phyloP scores from a whole-genome alignment of 1,140 invertebrate species.

The Ceratina australensis region DNA sequence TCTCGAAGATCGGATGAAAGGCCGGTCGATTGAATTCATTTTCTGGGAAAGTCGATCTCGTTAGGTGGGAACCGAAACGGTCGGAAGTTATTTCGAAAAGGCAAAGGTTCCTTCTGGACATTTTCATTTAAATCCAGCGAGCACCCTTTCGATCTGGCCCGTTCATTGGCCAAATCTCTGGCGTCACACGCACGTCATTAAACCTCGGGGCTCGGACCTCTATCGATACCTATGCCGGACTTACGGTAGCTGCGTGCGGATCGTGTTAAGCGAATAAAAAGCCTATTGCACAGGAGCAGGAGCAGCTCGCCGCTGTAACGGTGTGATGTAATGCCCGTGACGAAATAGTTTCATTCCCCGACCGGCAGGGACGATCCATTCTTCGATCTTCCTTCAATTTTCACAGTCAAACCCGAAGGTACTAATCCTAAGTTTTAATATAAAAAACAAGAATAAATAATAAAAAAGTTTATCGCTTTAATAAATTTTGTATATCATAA shows the following conservation, averaged over 20 bases:
- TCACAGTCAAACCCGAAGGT: too few relatives aligned
- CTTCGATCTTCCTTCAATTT: not conserved
- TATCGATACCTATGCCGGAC: constrained; percentile 74
- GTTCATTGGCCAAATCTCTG: constrained; percentile 78
- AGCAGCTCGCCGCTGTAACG: constrained; percentile 9
- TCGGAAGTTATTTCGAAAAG: constrained; percentile 11
- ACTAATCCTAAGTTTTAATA: too few relatives aligned
- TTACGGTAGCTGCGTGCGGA: constrained; percentile 61
- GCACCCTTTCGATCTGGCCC: constrained; percentile 61
- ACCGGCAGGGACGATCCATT: not conserved
- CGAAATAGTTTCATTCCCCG: constrained; percentile 47
- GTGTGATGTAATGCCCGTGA: constrained; percentile 43
- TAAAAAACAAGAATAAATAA: too few relatives aligned
- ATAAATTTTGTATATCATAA: too few relatives aligned
- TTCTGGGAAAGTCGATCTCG: too few relatives aligned
- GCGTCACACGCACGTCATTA: constrained; percentile 77
- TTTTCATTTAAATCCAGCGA: constrained; percentile 56
- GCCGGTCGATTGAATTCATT: too few relatives aligned
- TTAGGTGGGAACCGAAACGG: not conserved
- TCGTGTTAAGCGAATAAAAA: constrained; percentile 75
- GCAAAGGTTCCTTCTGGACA: constrained; percentile 43
- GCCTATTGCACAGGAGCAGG: constrained; percentile 64
- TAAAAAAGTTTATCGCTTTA: too few relatives aligned
- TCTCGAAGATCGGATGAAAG: too few relatives aligned
- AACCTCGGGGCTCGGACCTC: constrained; percentile 59